Conservation (phyloP, 1,140 invertebrate genomes). For the Augochlora pura region DNA sequence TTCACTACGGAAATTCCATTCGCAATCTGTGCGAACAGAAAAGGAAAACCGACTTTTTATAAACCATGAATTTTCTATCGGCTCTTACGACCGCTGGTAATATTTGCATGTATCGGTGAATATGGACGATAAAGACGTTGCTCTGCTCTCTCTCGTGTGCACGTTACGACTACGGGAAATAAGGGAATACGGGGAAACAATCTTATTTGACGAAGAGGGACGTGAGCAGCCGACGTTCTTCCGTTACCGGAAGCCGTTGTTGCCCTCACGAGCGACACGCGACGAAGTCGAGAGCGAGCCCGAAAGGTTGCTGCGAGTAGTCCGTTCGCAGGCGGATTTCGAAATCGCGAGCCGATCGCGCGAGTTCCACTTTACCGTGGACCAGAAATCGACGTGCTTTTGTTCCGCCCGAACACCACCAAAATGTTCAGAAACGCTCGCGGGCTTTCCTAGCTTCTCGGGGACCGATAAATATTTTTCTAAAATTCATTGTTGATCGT, state of each 20-base stretch:
- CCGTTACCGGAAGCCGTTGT: slow-evolving; percentile 47
- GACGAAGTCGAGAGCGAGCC: slow-evolving; percentile 56
- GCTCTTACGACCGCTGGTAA: slow-evolving; percentile 5
- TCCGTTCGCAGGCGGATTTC: slow-evolving; percentile 5
- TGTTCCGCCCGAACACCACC: too few species aligned
- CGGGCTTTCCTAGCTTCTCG: neutral
- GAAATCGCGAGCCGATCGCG: slow-evolving; percentile 1
- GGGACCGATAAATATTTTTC: slow-evolving; percentile 29
- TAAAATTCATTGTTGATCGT: neutral
- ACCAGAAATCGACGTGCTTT: slow-evolving; percentile 7
- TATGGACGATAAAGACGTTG: slow-evolving; percentile 26
- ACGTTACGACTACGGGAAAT: neutral
- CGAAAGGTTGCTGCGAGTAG: slow-evolving; percentile 20
- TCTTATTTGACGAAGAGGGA: slow-evolving; percentile 18
- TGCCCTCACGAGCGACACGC: slow-evolving; percentile 45
- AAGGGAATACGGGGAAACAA: neutral
- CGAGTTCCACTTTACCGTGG: slow-evolving; percentile 19
- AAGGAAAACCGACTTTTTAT: neutral
- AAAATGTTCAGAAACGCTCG: too few species aligned
- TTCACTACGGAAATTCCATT: too few species aligned
- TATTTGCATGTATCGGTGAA: slow-evolving; percentile 20
- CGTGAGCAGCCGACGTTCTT: slow-evolving; percentile 21
- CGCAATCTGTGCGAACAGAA: too few species aligned
- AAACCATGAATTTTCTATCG: slow-evolving; percentile 16
- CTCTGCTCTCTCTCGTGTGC: slow-evolving; percentile 7